Percentiles rank a stretch among this genome's conserved stretches.
Evolutionary conservation across 2,888 invertebrate species (phyloP).

Genomic region (Andrena flavipes): DNA sequence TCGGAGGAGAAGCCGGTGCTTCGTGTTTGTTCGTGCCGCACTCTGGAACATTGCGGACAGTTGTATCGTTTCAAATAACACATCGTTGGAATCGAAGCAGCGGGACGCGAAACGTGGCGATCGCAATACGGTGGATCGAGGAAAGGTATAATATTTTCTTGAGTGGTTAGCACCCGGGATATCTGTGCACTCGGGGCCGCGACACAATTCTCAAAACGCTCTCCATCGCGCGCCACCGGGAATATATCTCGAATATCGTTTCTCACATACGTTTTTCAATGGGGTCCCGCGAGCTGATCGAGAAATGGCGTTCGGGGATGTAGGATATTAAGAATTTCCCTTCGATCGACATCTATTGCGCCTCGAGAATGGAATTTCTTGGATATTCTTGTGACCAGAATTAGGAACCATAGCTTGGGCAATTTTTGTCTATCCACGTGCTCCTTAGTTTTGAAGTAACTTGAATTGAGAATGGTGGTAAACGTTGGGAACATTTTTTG

Average conservation of each 20-base stretch:
- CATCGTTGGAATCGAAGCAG: constrained; percentile 46
- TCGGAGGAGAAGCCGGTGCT: background rate
- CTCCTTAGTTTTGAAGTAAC: too few relatives aligned
- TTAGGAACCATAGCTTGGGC: background rate
- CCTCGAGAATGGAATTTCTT: background rate
- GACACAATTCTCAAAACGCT: constrained; percentile 54
- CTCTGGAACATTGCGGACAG: constrained; percentile 49
- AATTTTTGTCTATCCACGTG: too few relatives aligned
- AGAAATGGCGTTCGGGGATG: background rate
- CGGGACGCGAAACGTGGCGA: constrained; percentile 17
- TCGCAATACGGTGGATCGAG: constrained; percentile 48
- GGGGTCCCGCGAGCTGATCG: constrained; percentile 12
- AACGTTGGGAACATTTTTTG: too few relatives aligned
- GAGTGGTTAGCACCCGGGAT: constrained; percentile 57
- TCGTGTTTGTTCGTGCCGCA: background rate
- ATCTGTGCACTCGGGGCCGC: constrained; percentile 20
- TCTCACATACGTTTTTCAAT: constrained; percentile 15
- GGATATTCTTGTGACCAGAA: background rate
- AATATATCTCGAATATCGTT: constrained; percentile 31
- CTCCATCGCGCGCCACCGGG: constrained; percentile 25
- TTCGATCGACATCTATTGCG: background rate
- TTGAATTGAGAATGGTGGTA: too few relatives aligned
- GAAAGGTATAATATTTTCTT: constrained; percentile 61
- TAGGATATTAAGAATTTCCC: background rate
- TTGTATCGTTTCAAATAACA: constrained; percentile 47